A percentile compares a stretch with the other conserved stretches of the same genome.
phyloP scores from a whole-genome alignment of 2,888 invertebrate species.

The Melanotus villosus region DNA sequence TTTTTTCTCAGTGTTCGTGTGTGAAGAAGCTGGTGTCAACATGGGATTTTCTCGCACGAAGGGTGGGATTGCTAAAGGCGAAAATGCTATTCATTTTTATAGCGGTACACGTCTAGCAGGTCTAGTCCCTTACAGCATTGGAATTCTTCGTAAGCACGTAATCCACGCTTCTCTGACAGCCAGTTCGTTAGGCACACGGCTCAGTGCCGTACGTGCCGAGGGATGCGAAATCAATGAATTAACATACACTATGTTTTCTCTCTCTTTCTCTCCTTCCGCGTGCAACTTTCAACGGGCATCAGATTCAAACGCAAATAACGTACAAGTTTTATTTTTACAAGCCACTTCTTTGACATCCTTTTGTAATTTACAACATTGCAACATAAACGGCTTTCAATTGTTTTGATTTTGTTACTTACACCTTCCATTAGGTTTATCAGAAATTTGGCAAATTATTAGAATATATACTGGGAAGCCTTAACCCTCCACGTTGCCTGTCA shows the following conservation, averaged over 20 bases:
- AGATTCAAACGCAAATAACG: too few relatives aligned
- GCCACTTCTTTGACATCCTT: too few relatives aligned
- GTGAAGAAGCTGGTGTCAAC: slow-evolving; percentile 63
- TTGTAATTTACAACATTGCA: too few relatives aligned
- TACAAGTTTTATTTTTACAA: too few relatives aligned
- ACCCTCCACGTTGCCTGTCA: too few relatives aligned
- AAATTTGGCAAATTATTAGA: too few relatives aligned
- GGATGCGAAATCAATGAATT: slow-evolving; percentile 49
- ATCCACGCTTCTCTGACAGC: slow-evolving; percentile 50
- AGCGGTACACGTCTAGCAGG: slow-evolving; percentile 50
- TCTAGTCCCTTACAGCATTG: slow-evolving; percentile 52
- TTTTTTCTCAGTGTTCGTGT: slow-evolving; percentile 61
- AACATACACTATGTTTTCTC: too few relatives aligned
- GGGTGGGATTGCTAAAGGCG: slow-evolving; percentile 50
- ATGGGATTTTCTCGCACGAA: slow-evolving; percentile 60
- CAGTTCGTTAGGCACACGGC: slow-evolving; percentile 55
- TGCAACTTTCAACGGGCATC: background rate
- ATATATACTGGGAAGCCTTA: too few relatives aligned
- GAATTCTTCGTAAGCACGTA: slow-evolving; percentile 56
- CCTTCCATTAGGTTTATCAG: too few relatives aligned
- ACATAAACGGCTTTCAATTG: too few relatives aligned
- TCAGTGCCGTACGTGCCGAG: slow-evolving; percentile 55
- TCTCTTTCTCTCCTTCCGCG: background rate
- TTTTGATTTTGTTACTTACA: too few relatives aligned
- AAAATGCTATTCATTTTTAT: slow-evolving; percentile 62